Evolutionary conservation across 2,888 invertebrate genomes (phyloP).

Genomic region (Quadriops clusia): DNA sequence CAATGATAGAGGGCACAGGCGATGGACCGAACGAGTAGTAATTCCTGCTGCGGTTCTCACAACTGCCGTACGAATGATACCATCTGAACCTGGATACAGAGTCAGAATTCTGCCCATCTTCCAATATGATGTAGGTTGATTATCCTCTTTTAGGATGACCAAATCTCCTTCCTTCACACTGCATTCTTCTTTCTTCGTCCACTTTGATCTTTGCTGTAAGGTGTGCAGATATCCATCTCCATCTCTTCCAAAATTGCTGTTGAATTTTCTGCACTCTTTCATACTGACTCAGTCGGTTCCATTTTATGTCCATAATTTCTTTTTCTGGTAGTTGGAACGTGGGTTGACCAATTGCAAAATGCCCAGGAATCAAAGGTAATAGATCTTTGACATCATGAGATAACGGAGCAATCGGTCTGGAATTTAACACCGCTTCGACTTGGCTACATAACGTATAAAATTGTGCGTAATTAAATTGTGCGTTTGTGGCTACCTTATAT

Average conservation of each 20-base stretch:
- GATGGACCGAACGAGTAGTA: not conserved
- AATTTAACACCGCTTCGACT: constrained; percentile 18
- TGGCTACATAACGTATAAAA: constrained; percentile 13
- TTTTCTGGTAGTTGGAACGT: constrained; percentile 14
- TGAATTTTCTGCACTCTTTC: constrained; percentile 4
- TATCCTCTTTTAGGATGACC: constrained; percentile 6
- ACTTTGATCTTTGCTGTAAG: constrained; percentile 4
- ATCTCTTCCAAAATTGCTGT: constrained; percentile 9
- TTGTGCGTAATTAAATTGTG: constrained; percentile 13
- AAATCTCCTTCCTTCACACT: not conserved
- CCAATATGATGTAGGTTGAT: constrained; percentile 6
- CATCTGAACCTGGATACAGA: constrained; percentile 6
- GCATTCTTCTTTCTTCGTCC: not conserved
- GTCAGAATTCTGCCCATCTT: constrained; percentile 1
- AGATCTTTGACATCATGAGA: constrained; percentile 12
- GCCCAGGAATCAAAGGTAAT: constrained; percentile 15
- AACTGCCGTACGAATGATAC: constrained; percentile 1
- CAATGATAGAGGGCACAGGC: not conserved
- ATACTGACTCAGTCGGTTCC: constrained; percentile 5
- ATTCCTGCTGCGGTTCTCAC: constrained; percentile 5
- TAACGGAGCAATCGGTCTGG: constrained; percentile 13
- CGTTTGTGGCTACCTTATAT: constrained; percentile 10
- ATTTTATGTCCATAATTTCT: constrained; percentile 3
- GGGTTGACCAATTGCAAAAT: constrained; percentile 12
- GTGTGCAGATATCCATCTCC: constrained; percentile 6